Conservation (phyloP, 1,140 invertebrate genomes). For the Oncopodura yosiiana region DNA sequence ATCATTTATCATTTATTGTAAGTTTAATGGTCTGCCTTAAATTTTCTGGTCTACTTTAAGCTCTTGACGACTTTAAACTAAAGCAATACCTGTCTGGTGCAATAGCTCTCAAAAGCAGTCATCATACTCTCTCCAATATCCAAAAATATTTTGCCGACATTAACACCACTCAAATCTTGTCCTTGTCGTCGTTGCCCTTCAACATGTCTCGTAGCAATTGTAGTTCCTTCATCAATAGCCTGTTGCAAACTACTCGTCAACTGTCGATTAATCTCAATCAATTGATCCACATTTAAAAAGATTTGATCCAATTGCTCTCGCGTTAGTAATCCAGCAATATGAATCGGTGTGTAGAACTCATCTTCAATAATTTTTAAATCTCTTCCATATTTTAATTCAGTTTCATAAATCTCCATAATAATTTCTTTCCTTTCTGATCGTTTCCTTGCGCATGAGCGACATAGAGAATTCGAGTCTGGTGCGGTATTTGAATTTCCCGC, state of each 20-base stretch:
- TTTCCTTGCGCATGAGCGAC: conserved; percentile 76
- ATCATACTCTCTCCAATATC: conserved; percentile 83
- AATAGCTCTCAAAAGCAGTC: conserved; percentile 88
- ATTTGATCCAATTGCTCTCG: conserved; percentile 63
- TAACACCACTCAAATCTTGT: conserved; percentile 75
- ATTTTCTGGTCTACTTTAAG: not conserved
- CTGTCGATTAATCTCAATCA: conserved; percentile 76
- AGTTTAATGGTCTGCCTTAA: not conserved
- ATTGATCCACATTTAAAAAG: conserved; percentile 86
- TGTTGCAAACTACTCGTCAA: conserved; percentile 76
- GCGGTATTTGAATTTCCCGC: conserved; percentile 7
- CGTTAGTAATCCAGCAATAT: conserved; percentile 62
- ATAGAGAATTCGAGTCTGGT: conserved; percentile 45
- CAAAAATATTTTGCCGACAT: conserved; percentile 81
- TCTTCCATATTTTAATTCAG: conserved; percentile 87
- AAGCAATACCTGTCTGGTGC: conserved; percentile 57
- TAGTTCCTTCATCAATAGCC: conserved; percentile 71
- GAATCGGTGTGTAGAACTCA: conserved; percentile 88
- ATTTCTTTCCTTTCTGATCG: conserved; percentile 84
- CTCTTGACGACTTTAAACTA: no score
- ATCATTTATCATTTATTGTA: no score
- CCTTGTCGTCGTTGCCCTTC: conserved; percentile 43
- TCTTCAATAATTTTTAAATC: conserved; percentile 84
- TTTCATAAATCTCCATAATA: conserved; percentile 89
- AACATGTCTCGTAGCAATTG: no score